Evolutionary conservation across 2,888 invertebrate species (phyloP).

Genomic region (Drosophila neotestacea): DNA sequence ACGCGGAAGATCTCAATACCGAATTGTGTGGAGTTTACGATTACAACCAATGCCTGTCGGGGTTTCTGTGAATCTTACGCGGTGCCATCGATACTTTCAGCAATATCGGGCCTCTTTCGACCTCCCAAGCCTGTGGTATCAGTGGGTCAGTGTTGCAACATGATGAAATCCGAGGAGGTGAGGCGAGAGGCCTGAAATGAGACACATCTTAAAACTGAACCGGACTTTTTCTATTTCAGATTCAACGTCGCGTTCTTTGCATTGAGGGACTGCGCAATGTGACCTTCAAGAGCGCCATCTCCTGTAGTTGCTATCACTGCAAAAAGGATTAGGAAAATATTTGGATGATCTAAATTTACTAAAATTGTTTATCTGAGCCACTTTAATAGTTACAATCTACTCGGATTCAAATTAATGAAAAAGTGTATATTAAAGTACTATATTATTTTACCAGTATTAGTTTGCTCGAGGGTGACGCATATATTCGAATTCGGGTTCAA

Average conservation of each 20-base stretch:
- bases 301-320: slow-evolving; percentile 94
- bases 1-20: slow-evolving; percentile 93
- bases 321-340: slow-evolving; percentile 87
- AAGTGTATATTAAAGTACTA: neutral
- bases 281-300: slow-evolving; percentile 93
- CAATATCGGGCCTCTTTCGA: slow-evolving; percentile 79
- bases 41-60: slow-evolving; percentile 94
- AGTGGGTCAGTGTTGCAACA: slow-evolving; percentile 95
- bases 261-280: slow-evolving; percentile 91
- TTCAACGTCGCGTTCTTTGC: slow-evolving; percentile 91
- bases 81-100: slow-evolving; percentile 88
- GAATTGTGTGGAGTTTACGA: slow-evolving; percentile 93
- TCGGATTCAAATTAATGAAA: neutral
- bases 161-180: slow-evolving; percentile 94
- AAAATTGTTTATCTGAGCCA: slow-evolving; percentile 53
- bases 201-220: neutral
- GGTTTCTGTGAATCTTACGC: slow-evolving; percentile 96
- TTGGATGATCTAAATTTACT: neutral
- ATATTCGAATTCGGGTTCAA: too few relatives aligned
- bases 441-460: slow-evolving; percentile 87
- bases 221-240: slow-evolving; percentile 85
- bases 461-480: too few relatives aligned
- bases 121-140: slow-evolving; percentile 90
- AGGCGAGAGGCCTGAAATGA: slow-evolving; percentile 49
- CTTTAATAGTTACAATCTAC: slow-evolving; percentile 25